Conservation (phyloP, 1,140 invertebrate species). For the Drosophila biarmipes region DNA sequence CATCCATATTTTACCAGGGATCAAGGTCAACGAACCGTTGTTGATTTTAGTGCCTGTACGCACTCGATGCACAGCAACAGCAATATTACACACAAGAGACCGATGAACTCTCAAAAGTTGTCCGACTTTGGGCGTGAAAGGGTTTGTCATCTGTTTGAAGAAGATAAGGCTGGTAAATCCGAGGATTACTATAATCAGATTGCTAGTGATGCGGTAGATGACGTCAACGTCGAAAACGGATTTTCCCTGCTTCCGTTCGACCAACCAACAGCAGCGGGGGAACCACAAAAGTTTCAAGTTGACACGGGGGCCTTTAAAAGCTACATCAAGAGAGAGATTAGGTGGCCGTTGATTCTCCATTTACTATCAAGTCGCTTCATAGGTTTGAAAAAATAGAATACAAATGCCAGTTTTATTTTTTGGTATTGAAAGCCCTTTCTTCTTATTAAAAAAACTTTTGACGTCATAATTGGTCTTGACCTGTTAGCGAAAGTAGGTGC, state of each 20-base stretch:
- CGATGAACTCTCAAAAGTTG: conserved; percentile 3
- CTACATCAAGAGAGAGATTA: conserved; percentile 4
- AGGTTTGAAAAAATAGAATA: conserved; percentile 14
- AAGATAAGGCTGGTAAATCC: neutral
- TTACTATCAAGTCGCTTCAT: conserved; percentile 2
- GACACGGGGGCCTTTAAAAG: conserved; percentile 1
- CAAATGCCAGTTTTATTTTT: neutral
- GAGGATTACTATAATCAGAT: conserved; percentile 15
- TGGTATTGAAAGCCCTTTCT: conserved; percentile 5
- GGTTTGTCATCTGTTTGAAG: conserved; percentile 1
- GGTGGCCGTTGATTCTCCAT: conserved; percentile 1
- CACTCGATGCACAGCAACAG: conserved; percentile 3
- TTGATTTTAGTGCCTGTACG: too few species aligned
- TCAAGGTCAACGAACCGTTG: conserved; percentile 1
- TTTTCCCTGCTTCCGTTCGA: conserved; percentile 12
- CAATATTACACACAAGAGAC: neutral
- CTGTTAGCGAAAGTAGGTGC: conserved; percentile 6
- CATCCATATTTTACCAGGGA: conserved; percentile 1
- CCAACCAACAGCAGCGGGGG: neutral
- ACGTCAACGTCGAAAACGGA: conserved; percentile 2
- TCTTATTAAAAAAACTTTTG: conserved; percentile 7
- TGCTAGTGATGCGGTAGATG: conserved; percentile 7
- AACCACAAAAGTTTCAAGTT: too few species aligned
- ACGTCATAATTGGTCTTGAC: conserved; percentile 11
- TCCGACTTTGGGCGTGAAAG: conserved; percentile 6